These are phyloP conservation scores for Timema podura DNA, from an alignment of 2,888 invertebrate genomes.

Conservation along the genomic window DNA sequence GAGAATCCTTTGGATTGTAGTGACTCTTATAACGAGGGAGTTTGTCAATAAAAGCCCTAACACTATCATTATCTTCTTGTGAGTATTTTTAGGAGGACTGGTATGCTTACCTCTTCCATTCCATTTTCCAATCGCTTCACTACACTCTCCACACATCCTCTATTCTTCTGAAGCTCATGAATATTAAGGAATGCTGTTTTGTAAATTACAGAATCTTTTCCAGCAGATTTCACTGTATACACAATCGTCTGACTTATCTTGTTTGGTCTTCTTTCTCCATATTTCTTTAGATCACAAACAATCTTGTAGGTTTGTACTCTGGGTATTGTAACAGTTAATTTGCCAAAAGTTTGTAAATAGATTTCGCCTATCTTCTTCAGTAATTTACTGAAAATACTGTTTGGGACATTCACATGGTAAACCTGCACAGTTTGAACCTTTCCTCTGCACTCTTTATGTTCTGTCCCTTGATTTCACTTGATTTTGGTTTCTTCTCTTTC, in stretches of 20 bases:
- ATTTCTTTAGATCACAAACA: neutral
- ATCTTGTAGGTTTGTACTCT: neutral
- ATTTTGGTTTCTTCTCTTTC: neutral
- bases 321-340: neutral
- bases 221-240: neutral
- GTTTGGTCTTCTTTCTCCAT: neutral
- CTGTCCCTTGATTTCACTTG: neutral
- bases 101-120: neutral
- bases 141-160: neutral
- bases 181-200: conserved; percentile 8
- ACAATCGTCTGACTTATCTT: neutral
- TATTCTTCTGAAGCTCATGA: neutral
- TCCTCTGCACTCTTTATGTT: neutral
- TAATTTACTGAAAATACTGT: conserved; percentile 4
- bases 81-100: too few species aligned
- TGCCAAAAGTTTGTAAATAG: neutral
- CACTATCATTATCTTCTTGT: too few species aligned
- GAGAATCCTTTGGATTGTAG: too few species aligned
- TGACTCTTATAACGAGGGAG: too few species aligned
- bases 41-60: too few species aligned
- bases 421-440: neutral
- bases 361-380: conserved; percentile 1
- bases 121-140: neutral
- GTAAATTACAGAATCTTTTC: neutral
- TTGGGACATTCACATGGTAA: neutral